Percentiles rank a stretch among this genome's conserved stretches.
Conservation (phyloP, 2,113 vertebrate species). For the Calyptommatus sinebrachiatus region DNA sequence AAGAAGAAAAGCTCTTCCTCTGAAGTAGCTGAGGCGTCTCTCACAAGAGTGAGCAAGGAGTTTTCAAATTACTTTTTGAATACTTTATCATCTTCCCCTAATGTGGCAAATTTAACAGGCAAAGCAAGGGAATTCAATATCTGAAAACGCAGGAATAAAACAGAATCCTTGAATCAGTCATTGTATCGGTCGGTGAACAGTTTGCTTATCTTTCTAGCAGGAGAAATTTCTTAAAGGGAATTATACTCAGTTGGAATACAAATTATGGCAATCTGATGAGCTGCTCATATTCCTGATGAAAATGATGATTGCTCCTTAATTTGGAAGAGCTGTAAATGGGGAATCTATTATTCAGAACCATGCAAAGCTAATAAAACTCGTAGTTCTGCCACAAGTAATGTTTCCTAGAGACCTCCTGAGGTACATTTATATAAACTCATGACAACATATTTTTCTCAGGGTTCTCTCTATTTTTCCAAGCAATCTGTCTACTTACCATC, state of each 20-base stretch:
- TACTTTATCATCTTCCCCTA: slow-evolving; percentile 17
- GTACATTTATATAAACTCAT: neutral
- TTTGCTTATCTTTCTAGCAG: slow-evolving; percentile 8
- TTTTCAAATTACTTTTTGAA: slow-evolving; percentile 17
- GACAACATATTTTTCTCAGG: neutral
- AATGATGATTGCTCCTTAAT: neutral
- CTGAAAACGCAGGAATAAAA: slow-evolving; percentile 18
- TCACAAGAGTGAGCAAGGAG: slow-evolving; percentile 1
- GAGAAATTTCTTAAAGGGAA: slow-evolving; percentile 18
- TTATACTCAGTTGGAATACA: neutral
- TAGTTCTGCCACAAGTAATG: neutral
- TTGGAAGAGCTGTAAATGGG: slow-evolving; percentile 15
- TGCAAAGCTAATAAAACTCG: slow-evolving; percentile 10
- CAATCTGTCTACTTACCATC: neutral
- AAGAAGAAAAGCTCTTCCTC: neutral
- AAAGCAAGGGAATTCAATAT: slow-evolving; percentile 35
- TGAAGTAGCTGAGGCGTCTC: neutral
- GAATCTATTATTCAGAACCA: neutral
- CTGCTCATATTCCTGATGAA: slow-evolving; percentile 14
- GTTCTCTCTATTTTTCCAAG: neutral
- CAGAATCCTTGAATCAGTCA: slow-evolving; percentile 11
- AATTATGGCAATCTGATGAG: slow-evolving; percentile 20
- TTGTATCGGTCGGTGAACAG: neutral
- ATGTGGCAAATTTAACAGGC: slow-evolving; percentile 13
- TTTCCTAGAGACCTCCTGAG: neutral